Conservation (phyloP, 2,888 invertebrate genomes). For the Eupeodes luniger region DNA sequence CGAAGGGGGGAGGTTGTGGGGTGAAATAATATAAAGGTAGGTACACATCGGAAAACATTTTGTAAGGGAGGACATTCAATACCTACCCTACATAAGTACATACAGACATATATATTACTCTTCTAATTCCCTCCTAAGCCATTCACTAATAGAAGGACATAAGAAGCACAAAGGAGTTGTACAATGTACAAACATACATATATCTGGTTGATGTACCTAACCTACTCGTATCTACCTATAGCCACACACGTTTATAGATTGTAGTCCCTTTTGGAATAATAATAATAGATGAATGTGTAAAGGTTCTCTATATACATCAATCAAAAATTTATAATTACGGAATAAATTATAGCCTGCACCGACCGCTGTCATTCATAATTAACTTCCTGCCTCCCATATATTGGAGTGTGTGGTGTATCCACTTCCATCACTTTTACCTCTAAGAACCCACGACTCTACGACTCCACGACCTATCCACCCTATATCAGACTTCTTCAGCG, state of each 20-base stretch:
- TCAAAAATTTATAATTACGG: slow-evolving; percentile 62
- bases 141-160: slow-evolving; percentile 58
- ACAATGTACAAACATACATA: background rate
- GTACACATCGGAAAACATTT: slow-evolving; percentile 23
- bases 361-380: slow-evolving; percentile 67
- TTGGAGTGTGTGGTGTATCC: background rate
- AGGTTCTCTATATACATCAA: slow-evolving; percentile 53
- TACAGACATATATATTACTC: slow-evolving; percentile 28
- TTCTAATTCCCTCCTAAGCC: slow-evolving; percentile 52
- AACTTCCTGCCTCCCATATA: slow-evolving; percentile 49
- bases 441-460: background rate
- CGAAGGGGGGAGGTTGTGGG: background rate
- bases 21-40: background rate
- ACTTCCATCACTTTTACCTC: background rate
- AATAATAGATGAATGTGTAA: slow-evolving; percentile 32
- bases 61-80: slow-evolving; percentile 49
- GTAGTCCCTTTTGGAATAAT: slow-evolving; percentile 39
- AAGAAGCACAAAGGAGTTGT: slow-evolving; percentile 49
- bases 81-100: background rate
- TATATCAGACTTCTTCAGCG: slow-evolving; percentile 1
- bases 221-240: too few species aligned
- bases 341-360: slow-evolving; percentile 55
- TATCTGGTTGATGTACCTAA: background rate
- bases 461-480: too few species aligned
- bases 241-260: background rate